A percentile compares a stretch with the other conserved stretches of the same genome.
phyloP scores from a whole-genome alignment of 2,888 invertebrate genomes.

The Drosophila multiciliata region DNA sequence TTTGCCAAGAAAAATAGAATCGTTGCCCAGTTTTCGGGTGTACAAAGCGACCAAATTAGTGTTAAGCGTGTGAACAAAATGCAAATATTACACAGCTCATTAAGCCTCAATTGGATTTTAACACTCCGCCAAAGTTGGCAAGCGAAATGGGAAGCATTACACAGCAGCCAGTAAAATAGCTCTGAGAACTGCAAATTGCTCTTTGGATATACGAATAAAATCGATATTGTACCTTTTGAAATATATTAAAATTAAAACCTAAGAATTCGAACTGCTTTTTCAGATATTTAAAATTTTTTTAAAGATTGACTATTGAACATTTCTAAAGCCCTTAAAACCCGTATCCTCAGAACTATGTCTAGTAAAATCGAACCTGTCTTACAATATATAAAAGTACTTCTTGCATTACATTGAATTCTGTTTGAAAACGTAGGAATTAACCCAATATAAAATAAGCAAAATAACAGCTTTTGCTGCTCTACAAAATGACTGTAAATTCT shows the following conservation, averaged over 20 bases:
- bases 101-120: conserved; percentile 68
- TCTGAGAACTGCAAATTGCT: background rate
- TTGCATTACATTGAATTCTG: background rate
- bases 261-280: too few relatives aligned
- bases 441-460: background rate
- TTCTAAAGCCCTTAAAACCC: too few relatives aligned
- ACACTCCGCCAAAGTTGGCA: conserved; percentile 51
- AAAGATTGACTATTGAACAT: too few relatives aligned
- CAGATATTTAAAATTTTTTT: too few relatives aligned
- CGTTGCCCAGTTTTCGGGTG: conserved; percentile 46
- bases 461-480: background rate
- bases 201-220: background rate
- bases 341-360: background rate
- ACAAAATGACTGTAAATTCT: background rate
- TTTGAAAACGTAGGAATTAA: background rate
- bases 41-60: conserved; percentile 57
- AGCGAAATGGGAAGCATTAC: conserved; percentile 7
- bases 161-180: background rate
- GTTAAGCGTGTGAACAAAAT: conserved; percentile 71
- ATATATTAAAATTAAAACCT: background rate
- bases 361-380: background rate
- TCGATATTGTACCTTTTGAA: background rate
- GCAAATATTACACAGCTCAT: conserved; percentile 79
- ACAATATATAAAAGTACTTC: background rate
- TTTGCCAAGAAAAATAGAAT: conserved; percentile 65